Conservation (phyloP, 1,140 invertebrate species). For the Drosophila micromelanica region DNA sequence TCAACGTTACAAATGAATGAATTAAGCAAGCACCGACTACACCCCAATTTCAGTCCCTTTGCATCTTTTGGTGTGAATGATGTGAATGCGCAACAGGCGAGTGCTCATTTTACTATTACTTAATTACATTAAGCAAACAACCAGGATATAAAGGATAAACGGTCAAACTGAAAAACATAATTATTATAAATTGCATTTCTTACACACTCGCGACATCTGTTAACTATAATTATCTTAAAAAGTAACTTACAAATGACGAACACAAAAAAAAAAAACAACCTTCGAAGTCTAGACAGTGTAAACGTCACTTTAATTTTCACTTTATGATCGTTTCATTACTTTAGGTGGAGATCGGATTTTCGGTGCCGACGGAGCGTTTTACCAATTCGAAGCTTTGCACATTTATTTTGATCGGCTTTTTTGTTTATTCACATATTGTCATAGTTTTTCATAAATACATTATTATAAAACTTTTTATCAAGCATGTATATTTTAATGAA, state of each 20-base stretch:
- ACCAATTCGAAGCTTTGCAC: constrained; percentile 11
- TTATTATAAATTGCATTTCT: constrained; percentile 4
- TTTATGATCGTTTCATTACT: constrained; percentile 48
- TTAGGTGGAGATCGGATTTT: constrained; percentile 47
- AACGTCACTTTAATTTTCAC: constrained; percentile 63
- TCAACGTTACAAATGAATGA: constrained; percentile 70
- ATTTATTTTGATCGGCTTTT: not conserved
- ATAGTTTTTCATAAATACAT: constrained; percentile 8
- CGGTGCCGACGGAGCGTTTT: constrained; percentile 19
- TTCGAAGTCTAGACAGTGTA: constrained; percentile 50
- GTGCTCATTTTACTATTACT: constrained; percentile 36
- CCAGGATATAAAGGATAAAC: constrained; percentile 38
- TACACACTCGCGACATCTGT: constrained; percentile 15
- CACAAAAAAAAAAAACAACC: constrained; percentile 33
- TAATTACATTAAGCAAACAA: constrained; percentile 37
- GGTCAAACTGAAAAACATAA: constrained; percentile 45
- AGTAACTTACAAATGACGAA: constrained; percentile 46
- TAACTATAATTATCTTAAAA: constrained; percentile 39
- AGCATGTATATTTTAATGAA: constrained; percentile 24
- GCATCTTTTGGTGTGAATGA: constrained; percentile 10
- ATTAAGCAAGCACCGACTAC: constrained; percentile 46
- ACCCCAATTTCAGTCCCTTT: constrained; percentile 56
- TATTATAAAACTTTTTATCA: constrained; percentile 21
- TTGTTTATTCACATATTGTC: constrained; percentile 4
- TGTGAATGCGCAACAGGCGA: constrained; percentile 49